These are phyloP conservation scores for Hippocampus barbouri DNA, from an alignment of 2,113 vertebrate genomes.

Conservation along the genomic window DNA sequence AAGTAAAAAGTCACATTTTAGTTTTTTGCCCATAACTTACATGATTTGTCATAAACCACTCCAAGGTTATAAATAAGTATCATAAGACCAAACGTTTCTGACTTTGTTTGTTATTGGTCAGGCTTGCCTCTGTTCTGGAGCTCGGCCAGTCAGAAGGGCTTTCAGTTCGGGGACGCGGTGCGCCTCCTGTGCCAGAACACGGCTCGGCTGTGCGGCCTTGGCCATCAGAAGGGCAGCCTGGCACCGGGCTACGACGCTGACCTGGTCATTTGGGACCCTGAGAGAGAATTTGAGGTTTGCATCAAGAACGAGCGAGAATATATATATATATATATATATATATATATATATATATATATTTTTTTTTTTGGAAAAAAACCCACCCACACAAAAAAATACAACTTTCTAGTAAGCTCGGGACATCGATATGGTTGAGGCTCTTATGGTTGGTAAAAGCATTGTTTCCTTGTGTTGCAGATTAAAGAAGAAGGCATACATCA, in stretches of 20 bases:
- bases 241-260: slow-evolving; percentile 73
- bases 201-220: slow-evolving; percentile 71
- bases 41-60: neutral
- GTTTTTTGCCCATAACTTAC: too few relatives aligned
- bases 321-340: too few relatives aligned
- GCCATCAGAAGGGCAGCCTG: slow-evolving; percentile 68
- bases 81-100: neutral
- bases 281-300: slow-evolving; percentile 72
- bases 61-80: neutral
- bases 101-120: slow-evolving; percentile 21
- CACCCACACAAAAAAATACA: neutral
- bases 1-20: too few relatives aligned
- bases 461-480: slow-evolving; percentile 56
- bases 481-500: slow-evolving; percentile 68
- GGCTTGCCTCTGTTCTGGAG: slow-evolving; percentile 80
- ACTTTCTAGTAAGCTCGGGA: neutral
- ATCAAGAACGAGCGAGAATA: neutral
- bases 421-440: neutral
- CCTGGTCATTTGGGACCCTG: slow-evolving; percentile 79
- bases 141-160: slow-evolving; percentile 69
- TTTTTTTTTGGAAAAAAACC: too few relatives aligned
- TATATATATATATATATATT: too few relatives aligned
- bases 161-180: slow-evolving; percentile 68
- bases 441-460: neutral
- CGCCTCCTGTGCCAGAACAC: slow-evolving; percentile 71